phyloP scores from a whole-genome alignment of 35 echinoderm and acorn worm genomes.

The Chiridota heheva region DNA sequence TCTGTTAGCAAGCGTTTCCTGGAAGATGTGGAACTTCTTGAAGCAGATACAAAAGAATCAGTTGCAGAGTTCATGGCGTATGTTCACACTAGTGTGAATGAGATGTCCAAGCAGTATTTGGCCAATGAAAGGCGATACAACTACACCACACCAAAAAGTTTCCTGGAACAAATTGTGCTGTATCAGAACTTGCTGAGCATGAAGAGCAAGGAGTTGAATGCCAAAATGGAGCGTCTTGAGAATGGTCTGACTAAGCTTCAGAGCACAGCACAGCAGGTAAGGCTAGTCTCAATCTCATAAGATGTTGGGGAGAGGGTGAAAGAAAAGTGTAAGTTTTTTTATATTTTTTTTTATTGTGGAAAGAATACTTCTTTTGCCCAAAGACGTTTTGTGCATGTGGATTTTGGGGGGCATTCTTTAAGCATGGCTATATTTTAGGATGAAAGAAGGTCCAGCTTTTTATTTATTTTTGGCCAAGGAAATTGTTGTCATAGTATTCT shows the following conservation, averaged over 20 bases:
- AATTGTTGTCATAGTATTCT: too few relatives aligned
- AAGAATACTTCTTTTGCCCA: too few relatives aligned
- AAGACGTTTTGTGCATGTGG: too few relatives aligned
- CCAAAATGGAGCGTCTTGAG: conserved; percentile 99
- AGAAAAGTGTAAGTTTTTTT: too few relatives aligned
- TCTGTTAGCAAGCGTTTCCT: conserved; percentile 94
- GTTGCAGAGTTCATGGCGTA: conserved; percentile 97
- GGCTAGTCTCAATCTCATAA: too few relatives aligned
- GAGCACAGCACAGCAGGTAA: conserved; percentile 97
- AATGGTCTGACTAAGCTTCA: conserved; percentile 98
- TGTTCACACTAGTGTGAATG: conserved; percentile 96
- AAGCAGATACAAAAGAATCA: conserved; percentile 72
- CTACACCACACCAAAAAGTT: conserved; percentile 99
- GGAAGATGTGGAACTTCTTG: conserved; percentile 82
- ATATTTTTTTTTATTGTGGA: too few relatives aligned
- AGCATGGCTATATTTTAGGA: too few relatives aligned
- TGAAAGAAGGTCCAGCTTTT: too few relatives aligned
- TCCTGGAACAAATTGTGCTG: conserved; percentile 95
- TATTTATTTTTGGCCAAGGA: too few relatives aligned
- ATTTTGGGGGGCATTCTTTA: too few relatives aligned
- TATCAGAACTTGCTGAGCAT: conserved; percentile 81
- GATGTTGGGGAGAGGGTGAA: too few relatives aligned
- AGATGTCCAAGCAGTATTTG: conserved; percentile 88
- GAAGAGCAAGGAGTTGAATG: conserved; percentile 80
- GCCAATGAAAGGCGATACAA: conserved; percentile 92